phyloP scores from a whole-genome alignment of 2,113 vertebrate genomes.

The Scomber colias region DNA sequence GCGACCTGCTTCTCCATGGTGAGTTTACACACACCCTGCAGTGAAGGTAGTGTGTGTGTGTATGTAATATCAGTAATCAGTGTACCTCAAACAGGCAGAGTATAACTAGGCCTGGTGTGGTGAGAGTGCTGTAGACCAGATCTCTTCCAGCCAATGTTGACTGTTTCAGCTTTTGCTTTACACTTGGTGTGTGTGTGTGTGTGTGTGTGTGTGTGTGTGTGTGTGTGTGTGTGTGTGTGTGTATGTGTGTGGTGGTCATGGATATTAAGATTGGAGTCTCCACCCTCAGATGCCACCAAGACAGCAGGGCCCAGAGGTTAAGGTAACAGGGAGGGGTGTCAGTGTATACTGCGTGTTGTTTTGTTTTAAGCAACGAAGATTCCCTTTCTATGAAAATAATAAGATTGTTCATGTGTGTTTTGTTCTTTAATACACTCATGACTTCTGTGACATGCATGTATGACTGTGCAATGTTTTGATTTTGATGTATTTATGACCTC shows the following conservation, averaged over 20 bases:
- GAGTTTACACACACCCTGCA: conserved; percentile 83
- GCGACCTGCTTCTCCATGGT: conserved; percentile 87
- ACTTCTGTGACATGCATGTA: conserved; percentile 32
- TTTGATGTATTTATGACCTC: conserved; percentile 42
- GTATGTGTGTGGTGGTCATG: conserved; percentile 50
- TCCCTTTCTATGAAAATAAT: background rate
- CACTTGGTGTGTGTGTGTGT: conserved; percentile 30
- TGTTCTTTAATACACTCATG: conserved; percentile 30
- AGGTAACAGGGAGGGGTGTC: conserved; percentile 60
- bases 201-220: conserved; percentile 8
- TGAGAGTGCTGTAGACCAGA: conserved; percentile 69
- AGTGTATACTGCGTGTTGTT: conserved; percentile 21
- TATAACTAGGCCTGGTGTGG: conserved; percentile 84
- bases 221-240: conserved; percentile 3
- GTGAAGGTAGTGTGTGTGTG: conserved; percentile 79
- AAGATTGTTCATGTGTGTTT: conserved; percentile 5
- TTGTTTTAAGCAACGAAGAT: conserved; percentile 13
- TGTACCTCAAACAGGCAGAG: conserved; percentile 84
- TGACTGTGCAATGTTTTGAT: conserved; percentile 19
- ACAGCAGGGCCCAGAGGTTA: conserved; percentile 40
- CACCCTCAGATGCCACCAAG: conserved; percentile 43
- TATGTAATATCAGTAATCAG: conserved; percentile 85
- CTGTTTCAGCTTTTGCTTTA: conserved; percentile 71
- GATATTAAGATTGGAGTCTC: conserved; percentile 56
- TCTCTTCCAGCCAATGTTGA: conserved; percentile 76